Conservation (phyloP, 1,140 invertebrate genomes). For the Antheraea pernyi region DNA sequence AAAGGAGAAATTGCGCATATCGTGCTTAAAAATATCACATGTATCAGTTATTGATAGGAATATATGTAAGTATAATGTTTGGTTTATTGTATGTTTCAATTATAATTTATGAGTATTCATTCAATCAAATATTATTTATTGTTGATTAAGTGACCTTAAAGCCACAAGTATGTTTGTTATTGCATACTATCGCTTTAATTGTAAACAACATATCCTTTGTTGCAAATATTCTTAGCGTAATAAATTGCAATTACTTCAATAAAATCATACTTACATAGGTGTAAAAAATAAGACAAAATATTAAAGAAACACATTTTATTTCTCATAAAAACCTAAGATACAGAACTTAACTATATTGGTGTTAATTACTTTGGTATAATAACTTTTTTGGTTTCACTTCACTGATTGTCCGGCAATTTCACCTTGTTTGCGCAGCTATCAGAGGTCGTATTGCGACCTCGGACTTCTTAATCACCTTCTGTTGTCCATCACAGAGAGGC, state of each 20-base stretch:
- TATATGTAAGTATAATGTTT: not conserved
- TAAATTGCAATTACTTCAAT: not conserved
- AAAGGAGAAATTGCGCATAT: too few species aligned
- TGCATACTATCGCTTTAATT: not conserved
- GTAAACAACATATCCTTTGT: not conserved
- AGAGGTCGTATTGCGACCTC: conserved; percentile 10
- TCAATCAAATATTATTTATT: not conserved
- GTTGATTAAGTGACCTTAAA: not conserved
- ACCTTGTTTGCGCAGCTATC: conserved; percentile 13
- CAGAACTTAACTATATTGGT: conserved; percentile 22
- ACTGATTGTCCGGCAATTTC: conserved; percentile 23
- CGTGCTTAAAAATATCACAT: not conserved
- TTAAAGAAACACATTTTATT: conserved; percentile 25
- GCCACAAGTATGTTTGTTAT: not conserved
- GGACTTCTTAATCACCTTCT: conserved; percentile 1
- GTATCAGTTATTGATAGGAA: not conserved
- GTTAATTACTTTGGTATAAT: conserved; percentile 24
- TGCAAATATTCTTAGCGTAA: not conserved
- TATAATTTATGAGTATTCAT: not conserved
- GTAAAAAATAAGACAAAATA: conserved; percentile 17
- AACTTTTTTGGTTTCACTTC: conserved; percentile 28
- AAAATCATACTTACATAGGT: not conserved
- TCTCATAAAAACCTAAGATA: conserved; percentile 16
- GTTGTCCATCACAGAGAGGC: conserved; percentile 7
- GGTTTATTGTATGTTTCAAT: not conserved